phyloP scores from a whole-genome alignment of 2,113 vertebrate genomes.

The Poecilia latipinna region DNA sequence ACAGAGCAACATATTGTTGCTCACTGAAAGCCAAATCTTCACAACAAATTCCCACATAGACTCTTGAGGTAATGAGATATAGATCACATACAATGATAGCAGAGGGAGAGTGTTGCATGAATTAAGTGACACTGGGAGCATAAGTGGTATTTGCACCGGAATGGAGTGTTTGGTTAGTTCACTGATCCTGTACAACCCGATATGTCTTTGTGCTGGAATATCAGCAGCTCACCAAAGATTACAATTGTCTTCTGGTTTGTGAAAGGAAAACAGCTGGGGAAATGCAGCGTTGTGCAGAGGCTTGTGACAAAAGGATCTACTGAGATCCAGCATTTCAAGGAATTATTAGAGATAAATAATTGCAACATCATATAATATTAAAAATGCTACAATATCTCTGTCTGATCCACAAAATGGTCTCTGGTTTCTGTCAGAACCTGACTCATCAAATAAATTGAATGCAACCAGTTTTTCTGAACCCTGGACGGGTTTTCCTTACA shows the following conservation, averaged over 20 bases:
- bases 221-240: conserved; percentile 27
- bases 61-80: conserved; percentile 59
- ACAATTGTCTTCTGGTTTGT: conserved; percentile 55
- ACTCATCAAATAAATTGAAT: too few species aligned
- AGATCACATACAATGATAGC: conserved; percentile 45
- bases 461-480: too few species aligned
- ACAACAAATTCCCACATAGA: conserved; percentile 30
- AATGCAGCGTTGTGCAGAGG: conserved; percentile 3
- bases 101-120: conserved; percentile 18
- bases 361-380: neutral
- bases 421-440: too few species aligned
- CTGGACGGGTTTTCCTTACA: too few species aligned
- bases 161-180: conserved; percentile 35
- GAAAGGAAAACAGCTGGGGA: conserved; percentile 21
- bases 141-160: conserved; percentile 46
- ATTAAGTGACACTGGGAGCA: conserved; percentile 53
- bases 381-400: too few species aligned
- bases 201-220: conserved; percentile 48
- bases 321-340: conserved; percentile 13
- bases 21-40: conserved; percentile 41
- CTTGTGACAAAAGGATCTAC: neutral
- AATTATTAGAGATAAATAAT: neutral
- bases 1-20: conserved; percentile 48
- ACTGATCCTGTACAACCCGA: conserved; percentile 2
- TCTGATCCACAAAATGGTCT: too few species aligned